These are phyloP conservation scores for Neodontobutis hainanensis DNA, from an alignment of 2,113 vertebrate genomes.

Conservation along the genomic window DNA sequence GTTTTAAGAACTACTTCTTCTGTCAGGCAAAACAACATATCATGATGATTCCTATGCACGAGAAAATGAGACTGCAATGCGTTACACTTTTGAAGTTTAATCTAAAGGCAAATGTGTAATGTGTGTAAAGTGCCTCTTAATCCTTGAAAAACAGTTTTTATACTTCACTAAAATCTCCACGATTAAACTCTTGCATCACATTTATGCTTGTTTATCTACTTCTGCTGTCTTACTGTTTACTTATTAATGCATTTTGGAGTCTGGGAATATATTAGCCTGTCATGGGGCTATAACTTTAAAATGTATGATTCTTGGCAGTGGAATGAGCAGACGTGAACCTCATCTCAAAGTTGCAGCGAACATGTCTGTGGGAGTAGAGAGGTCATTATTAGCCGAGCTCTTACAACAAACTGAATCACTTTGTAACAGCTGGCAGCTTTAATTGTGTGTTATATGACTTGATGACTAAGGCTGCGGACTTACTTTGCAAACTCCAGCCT, in stretches of 20 bases:
- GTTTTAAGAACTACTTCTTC: slow-evolving; percentile 6
- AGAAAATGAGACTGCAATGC: too few relatives aligned
- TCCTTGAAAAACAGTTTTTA: not conserved
- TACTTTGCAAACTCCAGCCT: slow-evolving; percentile 11
- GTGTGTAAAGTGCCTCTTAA: too few relatives aligned
- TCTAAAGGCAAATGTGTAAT: too few relatives aligned
- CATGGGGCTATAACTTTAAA: not conserved
- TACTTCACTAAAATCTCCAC: not conserved
- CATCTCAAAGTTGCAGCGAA: not conserved
- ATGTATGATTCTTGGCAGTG: not conserved
- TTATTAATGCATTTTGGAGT: not conserved
- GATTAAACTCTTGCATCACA: slow-evolving; percentile 1
- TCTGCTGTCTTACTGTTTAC: not conserved
- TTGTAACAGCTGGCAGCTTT: slow-evolving; percentile 8
- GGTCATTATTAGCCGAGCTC: slow-evolving; percentile 1
- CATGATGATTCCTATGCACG: too few relatives aligned
- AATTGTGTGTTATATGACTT: slow-evolving; percentile 14
- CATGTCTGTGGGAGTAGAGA: not conserved
- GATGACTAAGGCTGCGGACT: slow-evolving; percentile 4
- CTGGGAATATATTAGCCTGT: slow-evolving; percentile 2
- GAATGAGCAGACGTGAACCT: not conserved
- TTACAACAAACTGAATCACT: slow-evolving; percentile 9
- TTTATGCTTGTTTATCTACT: slow-evolving; percentile 7
- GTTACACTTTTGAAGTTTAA: too few relatives aligned
- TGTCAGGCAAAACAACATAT: too few relatives aligned